Evolutionary conservation across 2,113 vertebrate species (phyloP).

Genomic region (Chionis minor): DNA sequence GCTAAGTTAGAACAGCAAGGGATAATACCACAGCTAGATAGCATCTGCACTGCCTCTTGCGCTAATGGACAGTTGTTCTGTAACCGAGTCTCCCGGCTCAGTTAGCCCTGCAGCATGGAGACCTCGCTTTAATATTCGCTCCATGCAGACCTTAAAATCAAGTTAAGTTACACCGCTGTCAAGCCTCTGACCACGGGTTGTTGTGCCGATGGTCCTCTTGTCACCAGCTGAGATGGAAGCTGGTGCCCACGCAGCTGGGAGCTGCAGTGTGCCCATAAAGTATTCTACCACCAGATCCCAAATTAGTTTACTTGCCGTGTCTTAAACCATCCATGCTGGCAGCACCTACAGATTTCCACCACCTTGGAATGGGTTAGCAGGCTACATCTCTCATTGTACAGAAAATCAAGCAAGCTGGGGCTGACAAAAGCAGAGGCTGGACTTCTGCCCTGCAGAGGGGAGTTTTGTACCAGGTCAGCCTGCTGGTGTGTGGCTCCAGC

Average conservation of each 20-base stretch:
- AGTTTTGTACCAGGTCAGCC: not conserved
- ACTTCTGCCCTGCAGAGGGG: not conserved
- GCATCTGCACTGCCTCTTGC: constrained; percentile 46
- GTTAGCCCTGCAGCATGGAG: not conserved
- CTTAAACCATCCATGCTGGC: not conserved
- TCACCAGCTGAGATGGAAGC: not conserved
- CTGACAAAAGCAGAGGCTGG: not conserved
- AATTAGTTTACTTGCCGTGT: not conserved
- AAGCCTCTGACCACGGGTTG: not conserved
- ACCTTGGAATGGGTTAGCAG: not conserved
- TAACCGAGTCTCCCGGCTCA: not conserved
- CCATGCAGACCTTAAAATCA: not conserved
- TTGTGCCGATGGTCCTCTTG: not conserved
- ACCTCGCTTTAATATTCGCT: not conserved
- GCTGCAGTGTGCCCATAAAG: not conserved
- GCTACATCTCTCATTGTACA: not conserved
- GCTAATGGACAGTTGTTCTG: constrained; percentile 19
- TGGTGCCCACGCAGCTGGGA: not conserved
- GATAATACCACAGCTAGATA: constrained; percentile 16
- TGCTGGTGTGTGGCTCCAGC: rapidly evolving
- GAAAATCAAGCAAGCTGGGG: not conserved
- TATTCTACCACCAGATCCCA: not conserved
- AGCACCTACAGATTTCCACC: not conserved
- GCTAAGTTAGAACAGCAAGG: constrained; percentile 10
- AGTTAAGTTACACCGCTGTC: not conserved